phyloP scores from a whole-genome alignment of 2,797 vertebrate species.

The Semaprochilodus insignis region DNA sequence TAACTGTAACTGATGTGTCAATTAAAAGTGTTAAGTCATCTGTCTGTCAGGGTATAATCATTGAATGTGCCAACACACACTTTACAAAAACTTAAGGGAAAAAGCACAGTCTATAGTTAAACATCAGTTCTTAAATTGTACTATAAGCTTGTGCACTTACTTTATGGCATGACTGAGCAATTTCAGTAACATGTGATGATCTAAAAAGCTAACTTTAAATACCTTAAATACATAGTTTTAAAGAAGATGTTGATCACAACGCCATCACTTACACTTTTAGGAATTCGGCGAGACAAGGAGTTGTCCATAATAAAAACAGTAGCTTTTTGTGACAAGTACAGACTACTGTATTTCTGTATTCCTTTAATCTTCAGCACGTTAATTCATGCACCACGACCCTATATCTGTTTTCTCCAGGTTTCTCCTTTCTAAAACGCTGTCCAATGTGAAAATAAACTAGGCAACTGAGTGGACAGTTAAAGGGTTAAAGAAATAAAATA shows the following conservation, averaged over 20 bases:
- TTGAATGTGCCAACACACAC: not conserved
- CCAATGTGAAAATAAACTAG: not conserved
- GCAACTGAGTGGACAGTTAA: slow-evolving; percentile 40
- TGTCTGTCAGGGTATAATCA: not conserved
- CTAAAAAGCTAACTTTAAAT: too few relatives aligned
- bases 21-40: too few relatives aligned
- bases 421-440: not conserved
- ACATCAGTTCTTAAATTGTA: too few relatives aligned
- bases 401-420: not conserved
- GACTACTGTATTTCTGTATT: not conserved
- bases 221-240: too few relatives aligned
- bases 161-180: not conserved
- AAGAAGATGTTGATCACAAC: too few relatives aligned
- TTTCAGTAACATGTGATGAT: not conserved
- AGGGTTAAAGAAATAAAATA: slow-evolving; percentile 7
- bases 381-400: too few relatives aligned
- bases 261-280: too few relatives aligned
- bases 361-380: not conserved
- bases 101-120: too few relatives aligned
- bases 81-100: too few relatives aligned
- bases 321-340: not conserved
- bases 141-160: too few relatives aligned
- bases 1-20: not conserved
- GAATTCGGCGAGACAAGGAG: not conserved
- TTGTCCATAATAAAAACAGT: not conserved